Base-by-base conservation (phyloP, 2,888 invertebrate genomes). In the Campoletis raptor region DNA sequence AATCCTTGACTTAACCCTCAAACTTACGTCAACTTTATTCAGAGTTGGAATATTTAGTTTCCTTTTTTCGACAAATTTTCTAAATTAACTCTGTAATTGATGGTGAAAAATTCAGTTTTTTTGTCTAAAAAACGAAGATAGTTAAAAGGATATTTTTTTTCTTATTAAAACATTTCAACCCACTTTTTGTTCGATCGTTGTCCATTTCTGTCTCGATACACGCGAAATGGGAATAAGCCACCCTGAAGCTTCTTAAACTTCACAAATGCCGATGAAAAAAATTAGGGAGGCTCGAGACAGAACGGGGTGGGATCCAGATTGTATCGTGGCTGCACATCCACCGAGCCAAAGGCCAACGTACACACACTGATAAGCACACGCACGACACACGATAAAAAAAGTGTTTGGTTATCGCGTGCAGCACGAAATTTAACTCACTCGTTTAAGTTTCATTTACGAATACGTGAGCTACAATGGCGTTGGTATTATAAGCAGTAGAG, bases 401-500 rank as follows among this genome's bases (percentile, higher is more conserved):
- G 66, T 81, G 77, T 82, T 85, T 73, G 61, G 48, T 61, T 67
- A 77, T 91, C 89, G 91, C 91, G 91, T 91, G 91, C 88, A 74
- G 80, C 83, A 64, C 74, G 83, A 84, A 88, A 87, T 90, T 91
- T 89, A 89, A 89, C 67, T 88, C 87, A 90, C 89, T 90, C 91
- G 89, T 90, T 91, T 89, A 90, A 91, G 90, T 90, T 91, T 91
- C 90, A 91, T 89, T 91, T 89, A 86, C 78, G 82, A 89, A 88
- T 88, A 80, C 87, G 87, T 80, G 83, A 85, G 85, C 69, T 61
- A 83, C 54, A 57, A 61, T 40, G 48, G 83, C 61, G 76, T 76
- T 66, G 52, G 77, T 83, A 77, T 70, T 64, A 67, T 74, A 69
- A 76, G 54, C 21, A 45, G 76, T 64, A 21, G 66, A 54, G 64